Percentiles rank a stretch among this genome's conserved stretches.
Evolutionary conservation across 2,797 vertebrate species (phyloP).

Genomic region (Aldrovandia affinis): DNA sequence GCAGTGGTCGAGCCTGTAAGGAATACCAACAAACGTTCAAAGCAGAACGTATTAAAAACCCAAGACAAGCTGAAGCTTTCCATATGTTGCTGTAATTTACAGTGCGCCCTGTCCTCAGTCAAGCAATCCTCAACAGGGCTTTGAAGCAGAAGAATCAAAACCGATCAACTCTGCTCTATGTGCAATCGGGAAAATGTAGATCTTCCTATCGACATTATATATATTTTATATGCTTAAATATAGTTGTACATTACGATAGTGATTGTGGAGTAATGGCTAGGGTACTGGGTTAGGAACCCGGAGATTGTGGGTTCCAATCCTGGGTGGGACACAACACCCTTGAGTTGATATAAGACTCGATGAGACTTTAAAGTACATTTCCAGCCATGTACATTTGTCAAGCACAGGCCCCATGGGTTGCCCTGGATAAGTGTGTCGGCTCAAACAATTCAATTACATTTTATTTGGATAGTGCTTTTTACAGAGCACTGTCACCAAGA

Average conservation of each 20-base stretch:
- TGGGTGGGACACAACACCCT: neutral
- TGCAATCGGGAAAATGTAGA: neutral
- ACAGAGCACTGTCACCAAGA: too few relatives aligned
- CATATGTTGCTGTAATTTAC: conserved; percentile 71
- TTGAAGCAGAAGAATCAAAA: neutral
- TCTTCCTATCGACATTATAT: too few relatives aligned
- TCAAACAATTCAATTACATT: too few relatives aligned
- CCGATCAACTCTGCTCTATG: neutral
- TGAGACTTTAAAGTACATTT: neutral
- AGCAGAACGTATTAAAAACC: conserved; percentile 72
- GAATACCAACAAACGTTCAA: conserved; percentile 80
- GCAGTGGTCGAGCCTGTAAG: conserved; percentile 75
- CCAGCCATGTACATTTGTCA: neutral
- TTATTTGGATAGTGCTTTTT: too few relatives aligned
- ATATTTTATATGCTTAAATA: too few relatives aligned
- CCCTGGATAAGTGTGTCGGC: too few relatives aligned
- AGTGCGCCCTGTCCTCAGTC: neutral
- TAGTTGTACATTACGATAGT: neutral
- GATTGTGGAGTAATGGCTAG: neutral
- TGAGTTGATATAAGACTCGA: neutral
- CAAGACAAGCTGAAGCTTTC: conserved; percentile 73
- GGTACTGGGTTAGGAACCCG: neutral
- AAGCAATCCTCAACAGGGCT: neutral
- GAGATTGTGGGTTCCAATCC: neutral
- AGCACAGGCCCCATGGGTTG: neutral